Evolutionary conservation across 2,888 invertebrate genomes (phyloP).

Genomic region (Leptinotarsa juncta): DNA sequence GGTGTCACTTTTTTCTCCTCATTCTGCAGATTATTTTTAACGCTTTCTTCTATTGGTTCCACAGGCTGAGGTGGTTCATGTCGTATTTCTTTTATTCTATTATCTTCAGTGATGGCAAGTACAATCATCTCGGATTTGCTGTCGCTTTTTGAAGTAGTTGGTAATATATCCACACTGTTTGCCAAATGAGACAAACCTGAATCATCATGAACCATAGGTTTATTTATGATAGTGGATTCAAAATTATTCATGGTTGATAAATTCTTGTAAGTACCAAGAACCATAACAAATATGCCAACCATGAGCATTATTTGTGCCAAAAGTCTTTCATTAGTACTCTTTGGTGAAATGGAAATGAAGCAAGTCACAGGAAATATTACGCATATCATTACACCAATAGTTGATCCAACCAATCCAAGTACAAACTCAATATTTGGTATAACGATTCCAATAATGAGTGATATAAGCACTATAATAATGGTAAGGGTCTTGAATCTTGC

Average conservation of each 20-base stretch:
- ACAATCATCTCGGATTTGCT: constrained; percentile 27
- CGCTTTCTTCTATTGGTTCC: constrained; percentile 41
- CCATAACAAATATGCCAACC: constrained; percentile 87
- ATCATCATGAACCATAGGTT: constrained; percentile 11
- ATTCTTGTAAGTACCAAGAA: constrained; percentile 92
- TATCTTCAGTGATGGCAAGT: constrained; percentile 46
- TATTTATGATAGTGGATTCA: constrained; percentile 21
- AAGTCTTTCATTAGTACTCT: constrained; percentile 84
- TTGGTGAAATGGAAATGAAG: constrained; percentile 85
- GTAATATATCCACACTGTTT: constrained; percentile 14
- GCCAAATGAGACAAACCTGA: constrained; percentile 26
- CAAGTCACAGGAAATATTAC: constrained; percentile 93
- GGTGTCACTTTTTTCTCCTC: not conserved
- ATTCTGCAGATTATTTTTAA: constrained; percentile 27
- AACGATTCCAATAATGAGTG: constrained; percentile 84
- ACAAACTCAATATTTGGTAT: constrained; percentile 96
- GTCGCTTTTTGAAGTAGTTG: constrained; percentile 29
- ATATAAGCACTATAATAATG: constrained; percentile 78
- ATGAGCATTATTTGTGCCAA: constrained; percentile 85
- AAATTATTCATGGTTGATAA: constrained; percentile 71
- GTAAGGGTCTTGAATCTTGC: constrained; percentile 87
- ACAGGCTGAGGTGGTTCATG: constrained; percentile 64
- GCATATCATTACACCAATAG: constrained; percentile 93
- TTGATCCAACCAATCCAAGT: constrained; percentile 93
- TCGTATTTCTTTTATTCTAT: constrained; percentile 60